Evolutionary conservation across 2,888 invertebrate species (phyloP).

Genomic region (Monochamus alternatus): DNA sequence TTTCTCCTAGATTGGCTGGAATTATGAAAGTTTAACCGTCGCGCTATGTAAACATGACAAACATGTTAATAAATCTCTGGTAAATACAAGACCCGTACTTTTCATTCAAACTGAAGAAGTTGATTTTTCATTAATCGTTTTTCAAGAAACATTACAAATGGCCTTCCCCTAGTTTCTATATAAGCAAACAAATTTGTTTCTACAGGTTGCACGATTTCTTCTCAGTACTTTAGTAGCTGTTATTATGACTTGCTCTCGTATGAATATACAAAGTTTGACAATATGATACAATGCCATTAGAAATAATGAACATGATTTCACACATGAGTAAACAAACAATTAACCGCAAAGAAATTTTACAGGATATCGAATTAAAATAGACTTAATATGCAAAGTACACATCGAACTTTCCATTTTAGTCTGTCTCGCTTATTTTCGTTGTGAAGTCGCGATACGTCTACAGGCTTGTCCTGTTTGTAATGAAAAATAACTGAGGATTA

Average conservation of each 20-base stretch:
- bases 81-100: background rate
- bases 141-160: background rate
- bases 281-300: too few species aligned
- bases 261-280: background rate
- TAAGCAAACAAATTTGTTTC: conserved; percentile 2
- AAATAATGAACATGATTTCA: too few species aligned
- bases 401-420: too few species aligned
- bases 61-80: conserved; percentile 6
- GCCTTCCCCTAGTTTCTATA: conserved; percentile 24
- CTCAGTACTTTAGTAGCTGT: background rate
- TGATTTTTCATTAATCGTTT: background rate
- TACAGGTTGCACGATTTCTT: background rate
- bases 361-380: too few species aligned
- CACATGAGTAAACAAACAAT: too few species aligned
- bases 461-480: too few species aligned
- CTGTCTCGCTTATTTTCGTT: too few species aligned
- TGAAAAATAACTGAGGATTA: too few species aligned
- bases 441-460: too few species aligned
- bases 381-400: too few species aligned
- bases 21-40: background rate
- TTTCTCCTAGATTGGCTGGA: background rate
- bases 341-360: too few species aligned
- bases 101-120: background rate
- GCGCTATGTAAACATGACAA: conserved; percentile 7
- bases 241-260: background rate